phyloP scores from a whole-genome alignment of 2,113 vertebrate species.

The Porphyrio hochstetteri region DNA sequence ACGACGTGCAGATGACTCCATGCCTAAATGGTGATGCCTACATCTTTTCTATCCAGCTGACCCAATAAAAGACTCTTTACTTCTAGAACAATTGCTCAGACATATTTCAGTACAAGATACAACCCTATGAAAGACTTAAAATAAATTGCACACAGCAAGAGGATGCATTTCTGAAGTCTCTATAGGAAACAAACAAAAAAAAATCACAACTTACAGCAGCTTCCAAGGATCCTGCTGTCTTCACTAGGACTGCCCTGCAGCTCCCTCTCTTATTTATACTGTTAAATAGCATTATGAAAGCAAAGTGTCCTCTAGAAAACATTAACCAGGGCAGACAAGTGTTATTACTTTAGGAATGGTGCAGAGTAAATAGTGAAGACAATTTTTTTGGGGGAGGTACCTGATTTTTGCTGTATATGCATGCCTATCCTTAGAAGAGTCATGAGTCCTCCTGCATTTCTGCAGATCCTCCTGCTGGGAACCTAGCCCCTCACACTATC shows the following conservation, averaged over 20 bases:
- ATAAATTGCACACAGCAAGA: not conserved
- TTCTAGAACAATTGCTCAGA: not conserved
- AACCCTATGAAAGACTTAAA: not conserved
- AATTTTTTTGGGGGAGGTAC: not conserved
- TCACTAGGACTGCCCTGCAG: not conserved
- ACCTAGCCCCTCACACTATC: not conserved
- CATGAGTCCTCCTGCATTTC: not conserved
- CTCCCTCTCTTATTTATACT: conserved; percentile 59
- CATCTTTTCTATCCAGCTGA: not conserved
- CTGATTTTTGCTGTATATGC: conserved; percentile 28
- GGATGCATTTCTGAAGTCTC: not conserved
- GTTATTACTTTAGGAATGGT: conserved; percentile 13
- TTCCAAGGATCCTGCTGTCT: not conserved
- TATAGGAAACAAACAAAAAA: not conserved
- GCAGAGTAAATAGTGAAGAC: conserved; percentile 48
- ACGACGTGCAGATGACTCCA: not conserved
- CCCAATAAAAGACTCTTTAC: not conserved
- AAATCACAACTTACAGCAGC: conserved; percentile 49
- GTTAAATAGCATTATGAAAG: conserved; percentile 44
- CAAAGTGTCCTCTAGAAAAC: conserved; percentile 42
- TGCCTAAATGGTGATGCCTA: not conserved
- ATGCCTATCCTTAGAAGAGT: not conserved
- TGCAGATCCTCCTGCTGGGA: not conserved
- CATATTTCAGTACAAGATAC: not conserved
- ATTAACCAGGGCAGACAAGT: conserved; percentile 53